These are phyloP conservation scores for Pristionchus arcanus DNA, from an alignment of 2,888 invertebrate species.

Conservation along the genomic window DNA sequence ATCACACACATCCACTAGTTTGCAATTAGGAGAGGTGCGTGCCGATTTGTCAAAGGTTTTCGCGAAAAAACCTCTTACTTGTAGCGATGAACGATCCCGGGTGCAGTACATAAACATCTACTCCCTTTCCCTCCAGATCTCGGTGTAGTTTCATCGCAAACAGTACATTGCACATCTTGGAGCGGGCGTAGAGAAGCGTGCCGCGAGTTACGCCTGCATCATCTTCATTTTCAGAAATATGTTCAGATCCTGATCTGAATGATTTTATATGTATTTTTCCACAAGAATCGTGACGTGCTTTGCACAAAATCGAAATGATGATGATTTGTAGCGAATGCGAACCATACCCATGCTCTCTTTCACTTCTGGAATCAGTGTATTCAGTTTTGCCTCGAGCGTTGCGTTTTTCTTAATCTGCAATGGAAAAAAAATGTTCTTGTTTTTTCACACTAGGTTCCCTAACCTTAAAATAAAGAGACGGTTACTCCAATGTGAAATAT, in stretches of 20 bases:
- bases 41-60: too few species aligned
- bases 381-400: constrained; percentile 21
- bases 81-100: constrained; percentile 93
- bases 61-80: constrained; percentile 76
- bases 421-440: too few species aligned
- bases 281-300: too few species aligned
- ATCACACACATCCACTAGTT: too few species aligned
- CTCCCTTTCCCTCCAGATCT: constrained; percentile 67
- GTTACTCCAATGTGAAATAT: too few species aligned
- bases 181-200: constrained; percentile 67
- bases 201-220: not conserved
- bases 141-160: constrained; percentile 72
- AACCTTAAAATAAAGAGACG: too few species aligned
- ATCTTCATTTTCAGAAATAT: too few species aligned
- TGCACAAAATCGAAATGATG: not conserved
- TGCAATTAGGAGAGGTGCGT: too few species aligned
- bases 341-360: not conserved
- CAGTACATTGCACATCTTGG: constrained; percentile 75
- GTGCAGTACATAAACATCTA: constrained; percentile 86
- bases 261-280: too few species aligned
- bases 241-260: too few species aligned
- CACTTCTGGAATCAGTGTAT: not conserved
- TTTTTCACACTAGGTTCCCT: too few species aligned
- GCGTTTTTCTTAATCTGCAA: not conserved
- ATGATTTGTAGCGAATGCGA: not conserved